Evolutionary conservation across 2,888 invertebrate genomes (phyloP), one percentile per base, ranked within the genome.

Genomic region (Sinhomidia bicolor): DNA sequence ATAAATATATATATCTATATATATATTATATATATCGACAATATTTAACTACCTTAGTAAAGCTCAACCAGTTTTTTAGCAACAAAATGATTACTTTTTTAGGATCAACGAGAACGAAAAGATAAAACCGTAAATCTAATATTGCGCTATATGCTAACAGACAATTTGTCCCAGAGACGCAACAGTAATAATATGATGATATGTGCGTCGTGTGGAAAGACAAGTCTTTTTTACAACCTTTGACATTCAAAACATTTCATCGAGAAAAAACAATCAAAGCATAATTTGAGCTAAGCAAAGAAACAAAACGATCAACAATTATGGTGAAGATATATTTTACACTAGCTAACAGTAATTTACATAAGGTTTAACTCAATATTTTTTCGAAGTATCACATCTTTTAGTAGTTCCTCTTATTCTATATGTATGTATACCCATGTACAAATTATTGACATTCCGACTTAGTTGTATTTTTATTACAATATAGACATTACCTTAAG

Each of bases 311-410:
- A 60, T 60, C 54, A 80, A 60, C 80, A 60, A 80, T 60, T 20
- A 44, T 7, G 41, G 44, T 62, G 68, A n/a, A 51, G n/a, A 12
- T 62, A 17, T 3, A n/a, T 78, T 41, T 62, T 80, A 44, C 26
- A 54, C 3, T 54, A 65, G 6, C 60, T 20, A 79, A 32, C 32
- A 60, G 17, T 84, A 41, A 78, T 29, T 14, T 32, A 17, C 26
- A 74, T 74, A 44, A 74, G 57, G n/a, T n/a, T 51, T 32, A 84
- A 74, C 57, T 57, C 78, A 78, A 86, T 71, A 84, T 74, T 54
- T 65, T 84, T 85, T 54, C 79, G 80, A 71, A 80, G 71, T 86
- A 86, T 86, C 85, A 86, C 85, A 86, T 85, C 84, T 86, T 81
- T 79, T 86, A 86, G 85, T 85, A 79, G 78, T 68, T 85, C 26